Evolutionary conservation across 92 coral and sea anemone species (phyloP), one percentile per base, ranked within the genome.

Genomic region (Porites cylindrica): DNA sequence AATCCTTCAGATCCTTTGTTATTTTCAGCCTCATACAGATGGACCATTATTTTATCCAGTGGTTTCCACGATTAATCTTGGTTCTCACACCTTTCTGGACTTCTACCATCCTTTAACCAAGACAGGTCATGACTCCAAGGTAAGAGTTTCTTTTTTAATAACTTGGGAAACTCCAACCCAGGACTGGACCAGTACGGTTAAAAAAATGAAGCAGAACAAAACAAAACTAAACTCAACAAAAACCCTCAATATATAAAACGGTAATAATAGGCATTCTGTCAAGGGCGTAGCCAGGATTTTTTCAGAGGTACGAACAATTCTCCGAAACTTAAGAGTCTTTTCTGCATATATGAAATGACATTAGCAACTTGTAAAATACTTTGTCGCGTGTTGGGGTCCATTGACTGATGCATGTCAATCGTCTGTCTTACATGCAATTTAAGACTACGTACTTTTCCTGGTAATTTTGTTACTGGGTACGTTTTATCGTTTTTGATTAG

Each of bases 1-100:
- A 59, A 10, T 54, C 71, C 21, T 83, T 51, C 12, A 11, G 52
- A 17, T 23, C 19, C 17, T 66, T 54, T 38, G 52, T 21, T 13
- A 67, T 29, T 89, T 83, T 71, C 91, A 97, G 99, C 99, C 99
- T 43, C 99, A 97, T 83, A 94, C 88, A 77, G 99, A 97, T 83
- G 99, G 99, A 47, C 96, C 99, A 1, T 63, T 97, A 77, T 97
- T 97, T 82, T 88, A 88, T 63, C 99, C 99, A 51, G 98, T 97
- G 63, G 98, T 97, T 17, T 95, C 99, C 4, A 97, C 99, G 53
- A 90, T 97, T 23, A 97, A 92, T 76, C 92, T 97, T 43, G 96
- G 96, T 62, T 95, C 99, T 8, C 98, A 97, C 82, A 93, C 97
- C n/a, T 71, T 95, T 47, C 83, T 97, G 74, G 96, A 97, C 81